Base-by-base conservation (phyloP, 2,888 invertebrate species). In the Panzeria rudis region DNA sequence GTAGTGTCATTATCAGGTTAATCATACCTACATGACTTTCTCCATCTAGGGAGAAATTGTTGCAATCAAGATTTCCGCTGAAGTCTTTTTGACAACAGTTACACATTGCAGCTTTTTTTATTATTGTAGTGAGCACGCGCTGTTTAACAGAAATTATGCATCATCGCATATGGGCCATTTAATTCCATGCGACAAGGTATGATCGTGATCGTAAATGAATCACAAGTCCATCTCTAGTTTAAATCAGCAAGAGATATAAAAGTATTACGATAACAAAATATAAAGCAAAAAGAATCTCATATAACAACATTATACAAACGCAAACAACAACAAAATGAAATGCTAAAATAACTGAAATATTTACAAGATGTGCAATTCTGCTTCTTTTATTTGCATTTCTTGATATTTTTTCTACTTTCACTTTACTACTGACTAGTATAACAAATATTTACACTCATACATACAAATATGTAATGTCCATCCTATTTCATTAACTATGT, bases 251-350 rank as follows among this genome's bases (percentile, higher is more conserved):
- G 62, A 50, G 11, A 35, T 11, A 17, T 23, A 56, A 68, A 66
- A 29, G 41, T 56, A 56, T 29, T 50, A 56, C 11, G 17, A 5
- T 3, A 41, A 88, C 85, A 89, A 88, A 88, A 87, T 17, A 47
- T n/a, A 73, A 50, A 73, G n/a, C 6, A 61, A 52, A 23, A 81
- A 20, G 11, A 44, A 13, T 15, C 9, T 44, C n/a, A 20, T 62
- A 56, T 38, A 71, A 78, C 20, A 78, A 68, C 52, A 66, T 61
- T 56, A 61, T 52, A 8, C 35, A 80, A 47, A 75, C 52, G 44
- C 47, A 47, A 61, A 59, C 41, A 77, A 87, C 87, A 88, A 87
- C 84, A 88, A 80, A 56, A 77, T 87, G 87, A 89, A 87, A 62
- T 8, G n/a, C 11, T 23, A 61, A 32, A 54, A 29, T 29, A 17